phyloP scores from a whole-genome alignment of 2,888 invertebrate species.

The Diaprepes abbreviatus region DNA sequence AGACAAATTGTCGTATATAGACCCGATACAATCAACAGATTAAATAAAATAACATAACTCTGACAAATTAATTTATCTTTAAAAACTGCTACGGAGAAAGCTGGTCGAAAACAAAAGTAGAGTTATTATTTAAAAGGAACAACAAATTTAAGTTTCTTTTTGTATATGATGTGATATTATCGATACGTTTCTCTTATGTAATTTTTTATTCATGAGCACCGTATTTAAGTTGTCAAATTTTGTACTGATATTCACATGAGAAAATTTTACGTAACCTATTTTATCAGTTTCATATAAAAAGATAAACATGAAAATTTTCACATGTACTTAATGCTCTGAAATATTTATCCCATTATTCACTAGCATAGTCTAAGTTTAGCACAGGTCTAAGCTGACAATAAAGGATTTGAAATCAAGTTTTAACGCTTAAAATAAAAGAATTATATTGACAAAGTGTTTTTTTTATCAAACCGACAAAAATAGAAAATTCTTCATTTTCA shows the following conservation, averaged over 20 bases:
- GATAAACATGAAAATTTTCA: too few relatives aligned
- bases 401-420: too few relatives aligned
- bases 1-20: constrained; percentile 26
- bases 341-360: too few relatives aligned
- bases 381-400: too few relatives aligned
- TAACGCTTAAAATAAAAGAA: too few relatives aligned
- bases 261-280: too few relatives aligned
- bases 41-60: constrained; percentile 34
- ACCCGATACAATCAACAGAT: constrained; percentile 27
- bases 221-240: neutral
- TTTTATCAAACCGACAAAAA: too few relatives aligned
- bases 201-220: constrained; percentile 1
- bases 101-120: constrained; percentile 38
- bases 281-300: too few relatives aligned
- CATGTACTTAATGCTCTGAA: too few relatives aligned
- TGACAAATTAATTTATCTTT: constrained; percentile 41
- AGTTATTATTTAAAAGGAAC: constrained; percentile 26
- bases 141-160: constrained; percentile 24
- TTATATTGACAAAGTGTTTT: too few relatives aligned
- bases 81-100: constrained; percentile 39
- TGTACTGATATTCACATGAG: neutral
- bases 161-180: constrained; percentile 34
- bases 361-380: too few relatives aligned
- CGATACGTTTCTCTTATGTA: constrained; percentile 19
- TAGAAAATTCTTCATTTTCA: too few relatives aligned